Percentiles rank a stretch among this genome's conserved stretches.
Evolutionary conservation across 2,888 invertebrate species (phyloP).

Genomic region (Phyllotreta cruciferae): DNA sequence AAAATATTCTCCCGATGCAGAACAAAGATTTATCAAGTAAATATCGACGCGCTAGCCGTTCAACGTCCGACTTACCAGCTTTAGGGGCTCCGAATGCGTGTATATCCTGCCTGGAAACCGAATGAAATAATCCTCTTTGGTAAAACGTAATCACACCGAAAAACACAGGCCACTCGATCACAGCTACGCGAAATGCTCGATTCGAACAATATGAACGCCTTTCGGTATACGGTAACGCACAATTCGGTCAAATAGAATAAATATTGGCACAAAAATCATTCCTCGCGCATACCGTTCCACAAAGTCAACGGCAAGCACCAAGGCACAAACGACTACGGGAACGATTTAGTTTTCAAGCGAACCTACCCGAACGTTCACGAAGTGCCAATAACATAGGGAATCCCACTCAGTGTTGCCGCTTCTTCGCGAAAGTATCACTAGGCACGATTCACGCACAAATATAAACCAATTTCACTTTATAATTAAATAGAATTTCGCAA

Average conservation of each 20-base stretch:
- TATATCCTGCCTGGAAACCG: slow-evolving; percentile 30
- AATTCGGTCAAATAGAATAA: slow-evolving; percentile 42
- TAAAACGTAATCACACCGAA: slow-evolving; percentile 35
- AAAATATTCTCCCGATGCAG: slow-evolving; percentile 34
- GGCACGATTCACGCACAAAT: too few species aligned
- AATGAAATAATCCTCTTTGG: slow-evolving; percentile 36
- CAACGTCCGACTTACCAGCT: slow-evolving; percentile 37
- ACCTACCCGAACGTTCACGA: slow-evolving; percentile 32
- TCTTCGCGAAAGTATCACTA: background rate
- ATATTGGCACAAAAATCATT: slow-evolving; percentile 48
- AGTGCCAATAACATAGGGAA: slow-evolving; percentile 25
- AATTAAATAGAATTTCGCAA: too few species aligned
- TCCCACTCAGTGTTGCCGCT: slow-evolving; percentile 37
- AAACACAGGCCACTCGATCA: slow-evolving; percentile 44
- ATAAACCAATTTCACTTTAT: too few species aligned
- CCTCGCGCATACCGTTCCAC: slow-evolving; percentile 49
- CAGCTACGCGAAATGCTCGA: slow-evolving; percentile 44
- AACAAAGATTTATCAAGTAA: slow-evolving; percentile 42
- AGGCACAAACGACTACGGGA: slow-evolving; percentile 47
- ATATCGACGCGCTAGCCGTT: slow-evolving; percentile 28
- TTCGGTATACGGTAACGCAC: slow-evolving; percentile 42
- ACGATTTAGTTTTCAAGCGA: slow-evolving; percentile 41
- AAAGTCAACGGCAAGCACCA: slow-evolving; percentile 47
- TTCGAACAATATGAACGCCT: slow-evolving; percentile 33
- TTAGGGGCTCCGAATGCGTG: slow-evolving; percentile 35